Conservation (phyloP, 1,140 invertebrate species). For the Habropoda laboriosa region DNA sequence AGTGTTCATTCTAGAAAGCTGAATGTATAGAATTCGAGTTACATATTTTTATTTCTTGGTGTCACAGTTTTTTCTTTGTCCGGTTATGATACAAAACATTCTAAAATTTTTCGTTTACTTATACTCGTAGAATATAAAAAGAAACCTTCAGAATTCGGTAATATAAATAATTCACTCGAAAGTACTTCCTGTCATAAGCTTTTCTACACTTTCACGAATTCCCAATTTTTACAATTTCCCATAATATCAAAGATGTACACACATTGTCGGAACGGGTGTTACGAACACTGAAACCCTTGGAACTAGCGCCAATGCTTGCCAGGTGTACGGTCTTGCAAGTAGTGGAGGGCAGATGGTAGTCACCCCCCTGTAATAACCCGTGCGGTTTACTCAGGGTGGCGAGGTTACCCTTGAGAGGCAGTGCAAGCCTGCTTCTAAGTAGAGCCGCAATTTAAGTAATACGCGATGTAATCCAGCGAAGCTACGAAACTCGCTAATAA, state of each 20-base stretch:
- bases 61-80: too few species aligned
- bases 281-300: neutral
- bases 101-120: too few species aligned
- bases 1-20: too few species aligned
- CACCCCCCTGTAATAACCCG: slow-evolving; percentile 56
- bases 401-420: slow-evolving; percentile 46
- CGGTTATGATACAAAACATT: too few species aligned
- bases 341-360: slow-evolving; percentile 61
- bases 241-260: neutral
- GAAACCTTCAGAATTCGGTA: too few species aligned
- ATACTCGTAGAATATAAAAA: too few species aligned
- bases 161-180: too few species aligned
- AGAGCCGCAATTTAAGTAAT: slow-evolving; percentile 37
- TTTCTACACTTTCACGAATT: neutral
- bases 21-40: too few species aligned
- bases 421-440: slow-evolving; percentile 7
- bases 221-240: neutral
- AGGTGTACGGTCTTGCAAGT: slow-evolving; percentile 59
- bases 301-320: slow-evolving; percentile 44
- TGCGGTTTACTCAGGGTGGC: slow-evolving; percentile 50
- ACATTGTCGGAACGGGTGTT: neutral
- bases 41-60: too few species aligned
- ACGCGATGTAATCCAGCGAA: neutral
- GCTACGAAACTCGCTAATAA: neutral
- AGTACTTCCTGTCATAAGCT: too few species aligned